A percentile compares a stretch with the other conserved stretches of the same genome.
Conservation (phyloP, 1,140 invertebrate genomes). For the Drosophila nigromelanica region DNA sequence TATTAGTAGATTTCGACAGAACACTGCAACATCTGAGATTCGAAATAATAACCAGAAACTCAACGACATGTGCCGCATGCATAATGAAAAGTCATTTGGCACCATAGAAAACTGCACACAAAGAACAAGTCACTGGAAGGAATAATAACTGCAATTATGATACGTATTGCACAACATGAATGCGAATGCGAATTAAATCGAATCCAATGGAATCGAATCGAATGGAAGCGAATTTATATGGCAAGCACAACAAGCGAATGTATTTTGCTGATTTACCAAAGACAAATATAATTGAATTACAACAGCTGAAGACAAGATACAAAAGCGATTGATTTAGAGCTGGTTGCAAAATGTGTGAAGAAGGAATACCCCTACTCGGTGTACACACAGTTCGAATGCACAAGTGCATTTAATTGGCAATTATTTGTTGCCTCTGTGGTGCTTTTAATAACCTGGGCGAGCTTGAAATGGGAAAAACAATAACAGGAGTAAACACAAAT, state of each 20-base stretch:
- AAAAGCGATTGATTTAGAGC: neutral
- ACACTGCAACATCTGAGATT: slow-evolving; percentile 11
- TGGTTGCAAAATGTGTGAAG: neutral
- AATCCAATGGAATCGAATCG: slow-evolving; percentile 11
- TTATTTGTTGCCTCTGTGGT: slow-evolving; percentile 62
- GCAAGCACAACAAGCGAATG: slow-evolving; percentile 67
- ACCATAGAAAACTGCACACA: slow-evolving; percentile 12
- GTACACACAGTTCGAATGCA: slow-evolving; percentile 26
- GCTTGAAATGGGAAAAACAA: neutral
- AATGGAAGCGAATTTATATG: slow-evolving; percentile 45
- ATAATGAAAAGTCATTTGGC: slow-evolving; percentile 41
- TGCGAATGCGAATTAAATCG: slow-evolving; percentile 18
- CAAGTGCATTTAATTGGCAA: slow-evolving; percentile 74
- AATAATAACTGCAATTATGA: slow-evolving; percentile 56
- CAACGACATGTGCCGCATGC: slow-evolving; percentile 33
- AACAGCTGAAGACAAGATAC: slow-evolving; percentile 46
- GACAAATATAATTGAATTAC: slow-evolving; percentile 81
- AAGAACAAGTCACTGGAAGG: slow-evolving; percentile 6
- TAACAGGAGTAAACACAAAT: slow-evolving; percentile 4
- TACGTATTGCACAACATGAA: slow-evolving; percentile 37
- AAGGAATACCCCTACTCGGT: neutral
- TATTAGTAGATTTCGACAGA: slow-evolving; percentile 1
- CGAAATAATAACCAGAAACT: slow-evolving; percentile 37
- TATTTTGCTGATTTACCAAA: slow-evolving; percentile 78
- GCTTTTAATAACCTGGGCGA: slow-evolving; percentile 41